Conservation (phyloP, 2,113 vertebrate genomes). For the Parus major region DNA sequence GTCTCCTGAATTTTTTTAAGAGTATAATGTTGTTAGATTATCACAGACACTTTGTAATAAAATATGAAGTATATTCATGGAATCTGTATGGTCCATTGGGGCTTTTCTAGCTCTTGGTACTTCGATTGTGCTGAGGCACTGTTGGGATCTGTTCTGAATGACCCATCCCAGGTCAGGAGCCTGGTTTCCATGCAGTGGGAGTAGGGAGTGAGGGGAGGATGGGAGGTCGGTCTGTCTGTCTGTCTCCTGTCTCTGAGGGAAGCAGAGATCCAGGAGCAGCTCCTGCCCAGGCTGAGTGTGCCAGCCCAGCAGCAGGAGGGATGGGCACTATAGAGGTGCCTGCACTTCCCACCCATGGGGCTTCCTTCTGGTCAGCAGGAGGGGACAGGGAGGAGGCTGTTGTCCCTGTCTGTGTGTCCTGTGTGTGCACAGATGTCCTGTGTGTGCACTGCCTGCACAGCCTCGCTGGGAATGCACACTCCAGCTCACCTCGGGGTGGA, state of each 20-base stretch:
- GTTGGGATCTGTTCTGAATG: background rate
- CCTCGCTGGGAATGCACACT: background rate
- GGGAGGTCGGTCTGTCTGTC: background rate
- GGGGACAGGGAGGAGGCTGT: fast-evolving
- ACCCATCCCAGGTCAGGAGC: background rate
- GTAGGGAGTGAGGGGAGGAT: background rate
- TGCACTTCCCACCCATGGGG: background rate
- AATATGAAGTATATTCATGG: background rate
- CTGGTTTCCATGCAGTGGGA: background rate
- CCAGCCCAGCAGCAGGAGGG: fast-evolving
- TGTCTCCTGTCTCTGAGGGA: background rate
- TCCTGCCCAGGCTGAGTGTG: background rate
- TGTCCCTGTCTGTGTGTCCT: background rate
- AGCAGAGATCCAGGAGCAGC: background rate
- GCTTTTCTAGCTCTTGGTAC: background rate
- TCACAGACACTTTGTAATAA: background rate
- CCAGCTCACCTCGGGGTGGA: fast-evolving
- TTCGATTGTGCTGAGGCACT: background rate
- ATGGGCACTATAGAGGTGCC: fast-evolving
- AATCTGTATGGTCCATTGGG: background rate
- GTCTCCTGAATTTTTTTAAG: background rate
- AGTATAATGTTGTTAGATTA: background rate
- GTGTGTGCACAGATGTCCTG: background rate
- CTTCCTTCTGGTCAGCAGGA: background rate
- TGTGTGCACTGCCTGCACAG: background rate